A percentile compares a stretch with the other conserved stretches of the same genome.
These are phyloP conservation scores for Tetrao urogallus DNA, from an alignment of 2,113 vertebrate genomes.

Conservation along the genomic window DNA sequence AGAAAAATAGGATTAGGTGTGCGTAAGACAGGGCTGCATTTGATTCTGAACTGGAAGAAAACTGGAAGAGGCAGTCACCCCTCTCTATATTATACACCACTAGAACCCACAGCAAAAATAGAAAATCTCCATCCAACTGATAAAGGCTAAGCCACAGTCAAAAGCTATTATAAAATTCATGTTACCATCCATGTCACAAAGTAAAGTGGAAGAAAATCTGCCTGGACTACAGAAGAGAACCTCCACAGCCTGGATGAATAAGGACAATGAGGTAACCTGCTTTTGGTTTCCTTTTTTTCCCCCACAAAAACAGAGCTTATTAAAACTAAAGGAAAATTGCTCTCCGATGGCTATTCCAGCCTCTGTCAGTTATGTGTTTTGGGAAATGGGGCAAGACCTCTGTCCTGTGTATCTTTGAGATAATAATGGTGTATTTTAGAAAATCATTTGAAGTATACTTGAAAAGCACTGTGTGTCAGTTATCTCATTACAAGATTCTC, in stretches of 20 bases:
- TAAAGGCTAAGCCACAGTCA: fast-evolving
- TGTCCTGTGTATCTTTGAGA: not conserved
- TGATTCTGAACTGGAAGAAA: not conserved
- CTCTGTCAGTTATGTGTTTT: not conserved
- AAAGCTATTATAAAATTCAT: not conserved
- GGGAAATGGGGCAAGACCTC: not conserved
- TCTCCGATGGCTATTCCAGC: not conserved
- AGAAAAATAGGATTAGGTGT: not conserved
- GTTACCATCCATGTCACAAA: not conserved
- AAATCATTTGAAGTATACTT: not conserved
- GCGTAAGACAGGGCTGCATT: not conserved
- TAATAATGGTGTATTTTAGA: not conserved
- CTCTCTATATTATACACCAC: not conserved
- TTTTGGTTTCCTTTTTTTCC: not conserved
- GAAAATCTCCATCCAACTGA: not conserved
- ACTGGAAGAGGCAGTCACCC: not conserved
- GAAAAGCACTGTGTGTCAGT: not conserved
- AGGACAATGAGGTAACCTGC: not conserved
- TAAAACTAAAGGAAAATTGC: not conserved
- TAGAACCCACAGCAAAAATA: not conserved
- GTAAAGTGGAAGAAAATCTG: not conserved
- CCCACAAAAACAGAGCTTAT: not conserved
- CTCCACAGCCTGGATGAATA: not conserved
- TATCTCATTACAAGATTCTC: not conserved
- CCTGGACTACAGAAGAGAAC: not conserved